Evolutionary conservation across 2,888 invertebrate species (phyloP), one percentile per base, ranked within the genome.

Genomic region (Cremastinae sp.): DNA sequence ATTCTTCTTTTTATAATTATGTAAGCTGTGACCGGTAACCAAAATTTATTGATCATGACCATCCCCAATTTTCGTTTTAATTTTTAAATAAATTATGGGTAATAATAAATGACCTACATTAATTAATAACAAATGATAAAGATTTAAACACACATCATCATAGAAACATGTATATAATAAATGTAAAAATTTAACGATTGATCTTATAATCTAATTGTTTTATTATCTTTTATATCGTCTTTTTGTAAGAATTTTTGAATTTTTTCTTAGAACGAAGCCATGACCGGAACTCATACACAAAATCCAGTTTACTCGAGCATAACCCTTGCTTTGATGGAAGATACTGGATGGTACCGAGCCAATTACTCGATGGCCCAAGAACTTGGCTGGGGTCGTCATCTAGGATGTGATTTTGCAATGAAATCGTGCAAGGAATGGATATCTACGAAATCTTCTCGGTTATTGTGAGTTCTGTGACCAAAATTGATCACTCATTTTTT

Each of bases 251-350:
- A 18, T 22, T 9, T 43, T 43, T 59, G 1, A 9, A 20, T 9
- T 64, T 35, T 43, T 35, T 43, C 37, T 41, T 87, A 98, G 96
- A 98, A 98, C 90, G 99, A 99, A 91, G 98, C 98, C 0, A 99
- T 99, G 99, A 99, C 99, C 0, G 99, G 98, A 1, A 98, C 98
- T 0, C 99, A 99, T 90, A 99, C 99, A 0, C 98, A 98, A 90
- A 98, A 98, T 90, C 98, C 98, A 0, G 97, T 98, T 0, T 98
- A 98, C 90, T 98, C 98, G 0, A 92, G 98, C 16, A 94, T 99
- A 66, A 98, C 98, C 0, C 92, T 99, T 79, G 99, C 99, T 0
- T 90, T 99, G 79, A 96, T 99, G 97, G 98, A 99, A 88, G 99
- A 99, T 88, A 98, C 98, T 0, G 99, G 99, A 74, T 99, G 97